Conservation (phyloP, 2,888 invertebrate genomes). For the Sinotaia quadrata region DNA sequence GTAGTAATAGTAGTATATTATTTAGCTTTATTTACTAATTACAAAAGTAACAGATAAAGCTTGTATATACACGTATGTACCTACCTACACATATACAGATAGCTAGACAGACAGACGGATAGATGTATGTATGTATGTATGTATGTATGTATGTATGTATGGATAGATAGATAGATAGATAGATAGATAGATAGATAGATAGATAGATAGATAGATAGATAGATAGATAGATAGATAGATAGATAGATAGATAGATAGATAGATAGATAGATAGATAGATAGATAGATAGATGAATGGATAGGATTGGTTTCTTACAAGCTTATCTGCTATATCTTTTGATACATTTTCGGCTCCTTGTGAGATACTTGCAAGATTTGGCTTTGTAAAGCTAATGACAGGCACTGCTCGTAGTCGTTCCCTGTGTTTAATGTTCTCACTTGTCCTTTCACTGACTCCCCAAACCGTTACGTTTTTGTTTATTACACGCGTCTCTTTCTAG, state of each 20-base stretch:
- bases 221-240: conserved; percentile 1
- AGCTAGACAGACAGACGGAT: neutral
- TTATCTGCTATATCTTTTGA: too few relatives aligned
- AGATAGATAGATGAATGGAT: neutral
- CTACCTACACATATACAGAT: neutral
- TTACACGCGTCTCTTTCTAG: neutral
- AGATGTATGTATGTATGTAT: neutral
- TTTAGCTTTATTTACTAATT: too few relatives aligned
- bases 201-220: conserved; percentile 12
- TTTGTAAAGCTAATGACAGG: too few relatives aligned
- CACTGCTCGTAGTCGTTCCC: too few relatives aligned
- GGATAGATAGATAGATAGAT: neutral
- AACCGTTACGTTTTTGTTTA: neutral
- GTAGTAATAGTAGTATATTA: too few relatives aligned
- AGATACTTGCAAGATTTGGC: too few relatives aligned
- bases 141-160: neutral
- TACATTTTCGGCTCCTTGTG: too few relatives aligned
- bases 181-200: too few relatives aligned
- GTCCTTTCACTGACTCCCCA: neutral
- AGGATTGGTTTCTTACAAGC: neutral
- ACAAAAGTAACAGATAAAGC: too few relatives aligned
- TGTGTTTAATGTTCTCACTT: neutral
- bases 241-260: neutral
- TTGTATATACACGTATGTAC: neutral
- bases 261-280: neutral